Base-by-base conservation (phyloP, 2,888 invertebrate genomes). In the Conistra vaccinii region DNA sequence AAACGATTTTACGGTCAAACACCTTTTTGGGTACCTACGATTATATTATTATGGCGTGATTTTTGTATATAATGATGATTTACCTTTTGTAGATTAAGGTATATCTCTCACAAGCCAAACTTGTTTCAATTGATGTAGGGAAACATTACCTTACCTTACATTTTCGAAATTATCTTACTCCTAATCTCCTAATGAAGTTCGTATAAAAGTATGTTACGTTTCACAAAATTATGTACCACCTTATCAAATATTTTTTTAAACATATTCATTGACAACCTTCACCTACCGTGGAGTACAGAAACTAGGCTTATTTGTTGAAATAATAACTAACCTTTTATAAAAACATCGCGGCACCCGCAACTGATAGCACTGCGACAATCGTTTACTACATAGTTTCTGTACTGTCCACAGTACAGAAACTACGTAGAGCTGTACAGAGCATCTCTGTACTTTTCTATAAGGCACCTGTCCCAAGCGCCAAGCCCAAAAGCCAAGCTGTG, bases 1-100 rank as follows among this genome's bases (percentile, higher is more conserved):
- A 45, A 70, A 70, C 65, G 14, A 53, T 72, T 67, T 75, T 35
- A 42, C 57, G 58, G 60, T 69, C 61, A 73, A 17, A n/a, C n/a
- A 81, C 29, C 26, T 81, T 55, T 65, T 69, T 65, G 51, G 9
- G n/a, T 62, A 62, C 14, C 0, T n/a, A 53, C 20, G 17, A 51
- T 75, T 61, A 53, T 17, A 45, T 17, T 32, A 23, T 39, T 23
- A 74, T 9, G 26, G 12, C 23, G 32, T 1, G 7, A 32, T 35
- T 53, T 53, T 57, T n/a, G 3, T 32, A 51, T 29, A 29, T 45
- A 45, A 17, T 45, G 45, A 45, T 17, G 17, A 45, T 17, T 45
- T 45, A 45, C 42, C 45, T 17, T 45, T 45, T 14, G 45, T 45
- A 42, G 14, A 14, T 12, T 4, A 14, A 14, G 42, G 42, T 3